Percentiles rank a stretch among this genome's conserved stretches.
Conservation (phyloP, 2,888 invertebrate genomes). For the Stenoptilia bipunctidactyla region DNA sequence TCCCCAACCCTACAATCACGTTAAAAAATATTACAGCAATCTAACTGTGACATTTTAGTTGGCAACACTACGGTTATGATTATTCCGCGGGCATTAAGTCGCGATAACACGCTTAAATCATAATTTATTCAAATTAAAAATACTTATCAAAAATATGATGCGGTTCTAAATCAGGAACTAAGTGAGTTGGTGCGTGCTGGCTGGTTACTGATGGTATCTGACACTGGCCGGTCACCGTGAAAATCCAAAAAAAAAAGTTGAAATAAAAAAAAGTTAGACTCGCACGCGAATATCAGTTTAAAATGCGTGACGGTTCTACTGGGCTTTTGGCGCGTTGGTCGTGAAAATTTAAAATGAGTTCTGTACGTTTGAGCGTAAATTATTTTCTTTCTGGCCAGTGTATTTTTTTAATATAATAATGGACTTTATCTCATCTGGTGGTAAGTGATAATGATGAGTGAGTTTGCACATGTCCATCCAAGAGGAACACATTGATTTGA, state of each 20-base stretch:
- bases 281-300: conserved; percentile 59
- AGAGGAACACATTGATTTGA: no score
- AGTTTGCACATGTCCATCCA: no score
- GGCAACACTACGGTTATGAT: conserved; percentile 47
- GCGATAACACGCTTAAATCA: conserved; percentile 64
- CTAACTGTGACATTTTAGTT: conserved; percentile 34
- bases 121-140: conserved; percentile 73
- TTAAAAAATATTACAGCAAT: conserved; percentile 29
- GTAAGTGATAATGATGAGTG: no score
- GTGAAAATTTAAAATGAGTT: no score
- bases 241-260: conserved; percentile 50
- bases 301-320: conserved; percentile 15
- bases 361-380: no score
- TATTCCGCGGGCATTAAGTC: conserved; percentile 49
- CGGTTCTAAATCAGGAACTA: conserved; percentile 67
- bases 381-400: no score
- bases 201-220: conserved; percentile 52
- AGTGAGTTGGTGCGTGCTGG: conserved; percentile 60
- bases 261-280: conserved; percentile 23
- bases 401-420: no score
- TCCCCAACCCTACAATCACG: conserved; percentile 11
- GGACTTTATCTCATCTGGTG: no score
- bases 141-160: conserved; percentile 71
- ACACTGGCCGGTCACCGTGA: conserved; percentile 53
- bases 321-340: no score